phyloP scores from a whole-genome alignment of 2,113 vertebrate genomes.

The Gadus chalcogrammus region DNA sequence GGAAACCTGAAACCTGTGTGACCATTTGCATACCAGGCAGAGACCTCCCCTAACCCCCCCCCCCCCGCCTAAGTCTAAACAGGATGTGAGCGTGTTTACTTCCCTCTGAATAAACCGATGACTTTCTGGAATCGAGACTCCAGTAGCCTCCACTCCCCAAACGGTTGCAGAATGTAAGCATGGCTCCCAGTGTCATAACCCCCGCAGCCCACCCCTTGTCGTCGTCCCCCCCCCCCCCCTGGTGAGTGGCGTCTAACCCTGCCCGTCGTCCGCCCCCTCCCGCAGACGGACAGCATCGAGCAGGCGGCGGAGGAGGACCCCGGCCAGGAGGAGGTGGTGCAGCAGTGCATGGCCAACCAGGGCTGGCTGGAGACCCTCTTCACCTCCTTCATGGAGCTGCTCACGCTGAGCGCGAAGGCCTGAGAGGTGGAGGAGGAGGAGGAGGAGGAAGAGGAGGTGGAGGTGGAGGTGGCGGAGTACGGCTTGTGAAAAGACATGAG shows the following conservation, averaged over 20 bases:
- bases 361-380: constrained; percentile 87
- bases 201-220: too few species aligned
- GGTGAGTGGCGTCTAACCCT: not conserved
- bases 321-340: constrained; percentile 90
- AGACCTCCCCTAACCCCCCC: too few species aligned
- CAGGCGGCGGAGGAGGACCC: constrained; percentile 84
- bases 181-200: too few species aligned
- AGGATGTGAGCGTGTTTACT: too few species aligned
- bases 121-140: too few species aligned
- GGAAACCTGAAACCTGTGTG: too few species aligned
- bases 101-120: too few species aligned
- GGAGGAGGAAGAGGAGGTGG: not conserved
- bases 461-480: not conserved
- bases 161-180: too few species aligned
- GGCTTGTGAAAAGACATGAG: not conserved
- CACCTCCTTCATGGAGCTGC: constrained; percentile 83
- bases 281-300: constrained; percentile 85
- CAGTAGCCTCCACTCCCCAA: too few species aligned
- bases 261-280: not conserved
- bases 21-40: too few species aligned
- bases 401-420: constrained; percentile 71
- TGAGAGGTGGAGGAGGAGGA: constrained; percentile 30
- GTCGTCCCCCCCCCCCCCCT: too few species aligned
- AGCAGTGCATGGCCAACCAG: constrained; percentile 91
- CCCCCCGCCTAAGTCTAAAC: too few species aligned